Percentiles rank a stretch among this genome's conserved stretches.
These are phyloP conservation scores for Melanocharis versteri DNA, from an alignment of 2,113 vertebrate species.

Conservation along the genomic window DNA sequence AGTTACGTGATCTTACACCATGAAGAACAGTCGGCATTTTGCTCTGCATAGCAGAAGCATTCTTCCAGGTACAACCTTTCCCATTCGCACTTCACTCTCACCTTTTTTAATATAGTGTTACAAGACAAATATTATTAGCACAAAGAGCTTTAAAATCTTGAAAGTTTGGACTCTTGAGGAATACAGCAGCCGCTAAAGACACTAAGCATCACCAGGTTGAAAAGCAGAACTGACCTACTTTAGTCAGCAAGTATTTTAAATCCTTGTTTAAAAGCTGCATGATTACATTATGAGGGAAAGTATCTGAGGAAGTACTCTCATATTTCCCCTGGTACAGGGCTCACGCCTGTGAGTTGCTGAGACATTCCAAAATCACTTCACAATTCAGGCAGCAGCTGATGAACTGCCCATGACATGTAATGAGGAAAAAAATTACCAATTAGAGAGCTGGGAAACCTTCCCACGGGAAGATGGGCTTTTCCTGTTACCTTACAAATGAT, in stretches of 20 bases:
- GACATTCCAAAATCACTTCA: neutral
- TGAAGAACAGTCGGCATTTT: neutral
- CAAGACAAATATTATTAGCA: neutral
- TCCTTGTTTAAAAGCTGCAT: neutral
- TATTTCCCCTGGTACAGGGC: neutral
- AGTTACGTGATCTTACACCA: neutral
- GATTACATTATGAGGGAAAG: neutral
- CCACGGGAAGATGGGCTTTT: neutral
- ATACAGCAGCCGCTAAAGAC: neutral
- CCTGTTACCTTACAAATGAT: neutral
- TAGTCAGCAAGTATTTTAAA: neutral
- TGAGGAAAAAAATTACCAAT: neutral
- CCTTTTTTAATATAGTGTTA: neutral
- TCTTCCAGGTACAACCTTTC: neutral
- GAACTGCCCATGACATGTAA: neutral
- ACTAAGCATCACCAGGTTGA: neutral
- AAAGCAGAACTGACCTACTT: neutral
- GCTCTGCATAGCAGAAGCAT: neutral
- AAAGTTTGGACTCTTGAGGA: neutral
- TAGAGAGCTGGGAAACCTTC: neutral
- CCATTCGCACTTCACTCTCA: neutral
- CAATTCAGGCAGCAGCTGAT: neutral
- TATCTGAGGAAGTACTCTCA: neutral
- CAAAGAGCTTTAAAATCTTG: neutral
- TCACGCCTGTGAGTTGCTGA: fast-evolving